Base-by-base conservation (phyloP, 2,888 invertebrate genomes). In the Napeogenes sylphis region DNA sequence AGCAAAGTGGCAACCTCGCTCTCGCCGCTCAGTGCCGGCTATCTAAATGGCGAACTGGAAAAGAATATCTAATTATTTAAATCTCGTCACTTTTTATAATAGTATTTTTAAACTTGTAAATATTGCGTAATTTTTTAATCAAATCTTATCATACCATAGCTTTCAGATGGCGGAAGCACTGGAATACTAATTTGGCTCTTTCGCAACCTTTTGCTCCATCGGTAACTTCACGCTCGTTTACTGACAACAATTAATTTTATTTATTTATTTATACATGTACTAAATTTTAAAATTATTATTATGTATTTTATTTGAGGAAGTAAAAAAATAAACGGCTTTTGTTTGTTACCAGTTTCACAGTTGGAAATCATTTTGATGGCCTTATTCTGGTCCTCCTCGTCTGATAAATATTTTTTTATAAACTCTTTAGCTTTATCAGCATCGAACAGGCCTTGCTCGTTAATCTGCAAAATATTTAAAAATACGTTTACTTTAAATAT, bases 151-250 rank as follows among this genome's bases (percentile, higher is more conserved):
- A 68, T 73, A 83, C 83, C 61, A 72, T 61, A 3, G 59, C 69
- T 62, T 74, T 76, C 58, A 77, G 69, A 14, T 78, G 72, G 4
- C 68, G 47, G 10, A 81, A 66, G 57, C 84, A 84, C 3, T 72
- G 62, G 14, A 77, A 59, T 10, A 84, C 53, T 21, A 78, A 66
- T 58, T 73, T 74, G 0, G 83, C 75, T 63, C 83, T 74, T 0
- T 81, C 80, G 55, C 84, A 85, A 6, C 77, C 82, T 38, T 80
- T 74, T 0, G 76, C 76, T 0, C 73, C 78, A 21, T 83, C 84
- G 35, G 64, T 68, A 0, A 82, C 83, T 4, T 69, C 30, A 59
- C 78, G 64, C 0, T 80, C 78, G 62, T 84, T 84, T 10, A 84
- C 84, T 84, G 70, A 47, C 83, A 74, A 8, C 32, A 59, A 30